These are phyloP conservation scores for Drosophila truncata DNA, from an alignment of 1,140 invertebrate genomes.

Conservation along the genomic window DNA sequence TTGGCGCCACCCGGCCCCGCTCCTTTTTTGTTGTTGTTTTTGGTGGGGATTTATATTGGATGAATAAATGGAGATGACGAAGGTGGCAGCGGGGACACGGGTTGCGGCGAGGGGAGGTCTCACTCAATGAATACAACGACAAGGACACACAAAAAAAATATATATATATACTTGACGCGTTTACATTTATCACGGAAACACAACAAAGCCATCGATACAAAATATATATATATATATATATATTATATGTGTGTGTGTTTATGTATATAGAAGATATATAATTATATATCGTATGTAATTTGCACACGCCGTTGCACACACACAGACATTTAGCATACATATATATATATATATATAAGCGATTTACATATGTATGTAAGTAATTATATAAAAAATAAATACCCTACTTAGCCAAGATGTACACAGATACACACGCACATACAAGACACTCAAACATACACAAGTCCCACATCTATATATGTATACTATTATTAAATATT, in stretches of 20 bases:
- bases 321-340: constrained; percentile 15
- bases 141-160: constrained; percentile 31
- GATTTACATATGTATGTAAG: constrained; percentile 26
- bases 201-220: constrained; percentile 82
- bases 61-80: constrained; percentile 3
- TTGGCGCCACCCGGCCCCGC: constrained; percentile 33
- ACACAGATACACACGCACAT: constrained; percentile 39
- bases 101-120: constrained; percentile 26
- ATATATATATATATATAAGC: constrained; percentile 7
- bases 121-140: constrained; percentile 41
- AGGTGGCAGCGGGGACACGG: neutral
- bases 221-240: constrained; percentile 56
- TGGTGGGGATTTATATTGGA: constrained; percentile 14
- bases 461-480: constrained; percentile 31
- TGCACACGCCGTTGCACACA: constrained; percentile 16
- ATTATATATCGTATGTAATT: constrained; percentile 28
- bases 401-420: constrained; percentile 74
- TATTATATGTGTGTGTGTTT: constrained; percentile 8
- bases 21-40: constrained; percentile 3
- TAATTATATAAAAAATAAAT: constrained; percentile 70
- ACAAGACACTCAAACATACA: constrained; percentile 21
- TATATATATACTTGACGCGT: constrained; percentile 52
- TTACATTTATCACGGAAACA: constrained; percentile 82
- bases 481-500: constrained; percentile 37
- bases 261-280: constrained; percentile 31